phyloP scores from a whole-genome alignment of 2,888 invertebrate genomes.

The Pseudococcus viburni region DNA sequence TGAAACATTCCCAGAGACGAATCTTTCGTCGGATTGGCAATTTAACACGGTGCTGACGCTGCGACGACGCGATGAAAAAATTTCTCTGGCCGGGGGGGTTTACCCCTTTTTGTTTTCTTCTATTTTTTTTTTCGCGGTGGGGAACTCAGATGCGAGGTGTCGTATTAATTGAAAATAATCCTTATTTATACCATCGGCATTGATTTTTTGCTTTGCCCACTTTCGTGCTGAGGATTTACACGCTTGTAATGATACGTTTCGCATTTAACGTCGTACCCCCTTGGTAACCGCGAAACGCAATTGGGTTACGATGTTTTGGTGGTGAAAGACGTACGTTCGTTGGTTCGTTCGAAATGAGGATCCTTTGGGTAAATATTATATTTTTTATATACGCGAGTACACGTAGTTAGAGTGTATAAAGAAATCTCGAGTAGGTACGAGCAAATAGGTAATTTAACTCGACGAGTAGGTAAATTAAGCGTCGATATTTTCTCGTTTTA shows the following conservation, averaged over 20 bases:
- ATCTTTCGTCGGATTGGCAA: constrained; percentile 53
- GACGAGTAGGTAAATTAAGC: constrained; percentile 14
- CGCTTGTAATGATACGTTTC: constrained; percentile 48
- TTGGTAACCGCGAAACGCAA: constrained; percentile 33
- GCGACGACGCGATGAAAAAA: constrained; percentile 13
- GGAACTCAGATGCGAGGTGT: constrained; percentile 12
- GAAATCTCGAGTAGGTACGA: neutral
- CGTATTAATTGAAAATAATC: constrained; percentile 53
- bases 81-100: neutral
- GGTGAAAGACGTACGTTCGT: constrained; percentile 52
- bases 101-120: neutral
- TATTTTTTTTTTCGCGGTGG: constrained; percentile 3
- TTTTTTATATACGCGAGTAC: neutral
- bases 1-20: constrained; percentile 45
- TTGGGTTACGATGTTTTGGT: constrained; percentile 26
- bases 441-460: neutral
- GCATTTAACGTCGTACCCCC: constrained; percentile 39
- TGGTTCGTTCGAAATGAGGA: constrained; percentile 21
- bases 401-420: neutral
- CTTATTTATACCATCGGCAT: constrained; percentile 41
- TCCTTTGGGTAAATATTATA: constrained; percentile 45
- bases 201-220: constrained; percentile 44
- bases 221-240: constrained; percentile 45
- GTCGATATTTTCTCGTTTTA: constrained; percentile 19
- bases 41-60: constrained; percentile 14